Conservation (phyloP, 2,888 invertebrate species). For the Miltochrista miniata region DNA sequence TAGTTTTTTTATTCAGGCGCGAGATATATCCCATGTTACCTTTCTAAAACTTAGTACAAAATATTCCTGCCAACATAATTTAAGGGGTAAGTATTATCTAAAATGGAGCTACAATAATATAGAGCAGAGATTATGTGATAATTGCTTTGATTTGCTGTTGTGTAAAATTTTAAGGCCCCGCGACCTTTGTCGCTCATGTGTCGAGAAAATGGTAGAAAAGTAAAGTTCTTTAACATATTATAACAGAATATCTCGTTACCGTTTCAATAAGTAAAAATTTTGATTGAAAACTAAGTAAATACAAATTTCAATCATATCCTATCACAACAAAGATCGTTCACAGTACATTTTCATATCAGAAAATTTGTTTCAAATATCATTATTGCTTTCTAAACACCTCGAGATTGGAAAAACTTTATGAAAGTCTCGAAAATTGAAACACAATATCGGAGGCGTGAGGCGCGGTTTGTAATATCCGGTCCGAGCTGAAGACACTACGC, state of each 20-base stretch:
- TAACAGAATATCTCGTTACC: background rate
- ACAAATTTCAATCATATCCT: background rate
- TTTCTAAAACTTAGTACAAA: too few species aligned
- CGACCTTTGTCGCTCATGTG: too few species aligned
- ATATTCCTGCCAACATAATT: too few species aligned
- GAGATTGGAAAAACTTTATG: constrained; percentile 12
- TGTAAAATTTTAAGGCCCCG: too few species aligned
- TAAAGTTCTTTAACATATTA: background rate
- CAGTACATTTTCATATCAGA: constrained; percentile 7
- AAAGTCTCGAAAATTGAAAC: constrained; percentile 21
- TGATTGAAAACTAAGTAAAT: too few species aligned
- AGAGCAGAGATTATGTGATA: too few species aligned
- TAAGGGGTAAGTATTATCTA: too few species aligned
- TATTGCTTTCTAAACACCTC: constrained; percentile 16
- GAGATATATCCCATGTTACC: too few species aligned
- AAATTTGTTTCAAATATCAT: constrained; percentile 13
- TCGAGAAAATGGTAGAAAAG: background rate
- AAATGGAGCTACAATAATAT: too few species aligned
- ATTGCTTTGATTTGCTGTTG: too few species aligned
- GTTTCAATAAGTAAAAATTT: background rate
- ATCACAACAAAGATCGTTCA: background rate
- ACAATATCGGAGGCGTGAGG: constrained; percentile 34
- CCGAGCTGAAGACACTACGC: constrained; percentile 45
- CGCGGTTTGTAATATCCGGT: constrained; percentile 60
- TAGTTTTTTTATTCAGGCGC: too few species aligned